These are phyloP conservation scores for Dryobotodes eremita DNA, from an alignment of 2,888 invertebrate genomes.

Conservation along the genomic window DNA sequence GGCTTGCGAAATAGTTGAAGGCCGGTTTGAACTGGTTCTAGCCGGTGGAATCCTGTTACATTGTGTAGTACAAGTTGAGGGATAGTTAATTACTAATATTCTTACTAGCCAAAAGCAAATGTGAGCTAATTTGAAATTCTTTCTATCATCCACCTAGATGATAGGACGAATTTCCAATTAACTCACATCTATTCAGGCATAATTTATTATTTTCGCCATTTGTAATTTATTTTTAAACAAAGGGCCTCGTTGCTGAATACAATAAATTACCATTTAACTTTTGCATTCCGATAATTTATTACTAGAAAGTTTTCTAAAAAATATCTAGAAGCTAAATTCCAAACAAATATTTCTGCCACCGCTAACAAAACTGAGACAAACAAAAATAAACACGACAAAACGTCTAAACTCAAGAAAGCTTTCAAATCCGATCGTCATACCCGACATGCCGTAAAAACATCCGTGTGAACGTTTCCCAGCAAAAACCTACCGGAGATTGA, in stretches of 20 bases:
- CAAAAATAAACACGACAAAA: not conserved
- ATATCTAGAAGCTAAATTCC: not conserved
- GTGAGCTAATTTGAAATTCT: not conserved
- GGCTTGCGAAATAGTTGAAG: constrained; percentile 82
- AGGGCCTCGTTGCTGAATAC: not conserved
- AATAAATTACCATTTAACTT: too few species aligned
- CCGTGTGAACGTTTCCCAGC: constrained; percentile 37
- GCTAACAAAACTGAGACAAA: not conserved
- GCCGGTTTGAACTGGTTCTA: constrained; percentile 74
- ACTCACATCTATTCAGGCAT: not conserved
- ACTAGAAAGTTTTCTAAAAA: too few species aligned
- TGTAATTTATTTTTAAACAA: not conserved
- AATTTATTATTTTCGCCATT: not conserved
- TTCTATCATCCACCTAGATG: too few species aligned
- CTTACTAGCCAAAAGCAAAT: not conserved
- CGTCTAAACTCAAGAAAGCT: constrained; percentile 30
- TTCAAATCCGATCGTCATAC: constrained; percentile 30
- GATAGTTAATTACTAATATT: not conserved
- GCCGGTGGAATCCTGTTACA: constrained; percentile 70
- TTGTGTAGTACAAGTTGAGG: constrained; percentile 70
- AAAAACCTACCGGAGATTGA: constrained; percentile 58
- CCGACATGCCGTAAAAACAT: constrained; percentile 45
- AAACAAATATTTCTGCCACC: not conserved
- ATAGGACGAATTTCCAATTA: too few species aligned
- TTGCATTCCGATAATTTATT: too few species aligned